Evolutionary conservation across 2,888 invertebrate genomes (phyloP).

Genomic region (Drosophila niveifrons): DNA sequence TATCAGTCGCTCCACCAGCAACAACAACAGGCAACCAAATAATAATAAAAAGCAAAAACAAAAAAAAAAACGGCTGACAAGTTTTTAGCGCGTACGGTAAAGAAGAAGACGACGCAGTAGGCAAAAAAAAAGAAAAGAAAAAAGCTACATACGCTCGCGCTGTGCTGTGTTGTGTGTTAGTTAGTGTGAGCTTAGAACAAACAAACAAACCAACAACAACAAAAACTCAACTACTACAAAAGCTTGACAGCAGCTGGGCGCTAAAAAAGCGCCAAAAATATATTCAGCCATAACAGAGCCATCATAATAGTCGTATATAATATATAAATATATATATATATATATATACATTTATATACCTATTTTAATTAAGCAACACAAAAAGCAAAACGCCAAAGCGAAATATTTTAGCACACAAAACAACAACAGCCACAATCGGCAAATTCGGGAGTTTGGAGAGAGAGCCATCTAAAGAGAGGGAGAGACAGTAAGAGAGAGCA

Average conservation of each 20-base stretch:
- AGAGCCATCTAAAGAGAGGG: slow-evolving; percentile 1
- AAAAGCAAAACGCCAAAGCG: slow-evolving; percentile 35
- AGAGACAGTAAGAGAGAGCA: slow-evolving; percentile 13
- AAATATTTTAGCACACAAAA: slow-evolving; percentile 38
- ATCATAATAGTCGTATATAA: slow-evolving; percentile 39
- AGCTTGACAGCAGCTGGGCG: slow-evolving; percentile 54
- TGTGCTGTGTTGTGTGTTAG: slow-evolving; percentile 9
- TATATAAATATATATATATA: not conserved
- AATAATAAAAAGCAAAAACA: slow-evolving; percentile 40
- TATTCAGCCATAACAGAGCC: slow-evolving; percentile 59
- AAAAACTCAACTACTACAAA: slow-evolving; percentile 40
- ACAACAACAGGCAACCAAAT: slow-evolving; percentile 31
- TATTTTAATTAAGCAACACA: slow-evolving; percentile 72
- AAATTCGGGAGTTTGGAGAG: slow-evolving; percentile 49
- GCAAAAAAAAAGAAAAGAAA: slow-evolving; percentile 13
- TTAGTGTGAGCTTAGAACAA: slow-evolving; percentile 48
- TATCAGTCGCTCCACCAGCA: slow-evolving; percentile 64
- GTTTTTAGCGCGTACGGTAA: slow-evolving; percentile 50
- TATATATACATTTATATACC: slow-evolving; percentile 5
- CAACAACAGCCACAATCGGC: slow-evolving; percentile 23
- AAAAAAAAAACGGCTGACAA: slow-evolving; percentile 53
- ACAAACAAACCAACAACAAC: slow-evolving; percentile 46
- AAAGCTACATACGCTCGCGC: slow-evolving; percentile 22
- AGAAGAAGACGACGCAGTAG: slow-evolving; percentile 60
- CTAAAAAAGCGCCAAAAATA: slow-evolving; percentile 66